Evolutionary conservation across 2,888 invertebrate genomes (phyloP), one percentile per base, ranked within the genome.

Genomic region (Heliconius charithonia): DNA sequence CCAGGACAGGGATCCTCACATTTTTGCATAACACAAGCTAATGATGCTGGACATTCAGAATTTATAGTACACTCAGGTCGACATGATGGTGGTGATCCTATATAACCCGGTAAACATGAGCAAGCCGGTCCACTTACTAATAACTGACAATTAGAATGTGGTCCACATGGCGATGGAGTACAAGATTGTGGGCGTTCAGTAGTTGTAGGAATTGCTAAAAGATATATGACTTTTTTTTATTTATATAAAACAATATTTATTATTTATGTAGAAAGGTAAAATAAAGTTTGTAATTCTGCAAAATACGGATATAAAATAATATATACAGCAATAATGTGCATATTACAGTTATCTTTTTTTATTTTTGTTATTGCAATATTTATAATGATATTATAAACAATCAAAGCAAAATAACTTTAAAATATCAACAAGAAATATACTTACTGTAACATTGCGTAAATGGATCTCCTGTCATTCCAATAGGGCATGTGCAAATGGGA

Each of bases 401-500:
- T 19, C 37, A 74, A 29, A 62, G 67, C 32, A 70, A 66, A 77
- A 63, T 80, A 84, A 96, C 96, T 96, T 96, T 29, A 19, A 51
- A 71, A 51, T 29, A 22, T 10, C 4, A 71, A 71, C 2, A 56
- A 32, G 29, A 32, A n/a, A n/a, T 12, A 63, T 59, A 25, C 74
- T 74, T 74, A 97, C 97, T 95, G 75, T 96, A 95, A 86, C 98
- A 98, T 86, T 96, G 96, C 4, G 96, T 96, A 88, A 98, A 98
- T 76, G 98, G 98, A 96, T 98, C 97, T 70, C 98, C 98, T 63
- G 97, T 97, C 92, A 96, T 97, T n/a, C 97, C 97, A 66, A 96
- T 94, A 69, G 97, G 97, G 85, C 98, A 98, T 6, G 97, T 97
- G 87, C 98, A 98, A 82, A 98, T 97, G 4, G 98, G 98, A 86